Percentiles rank a stretch among this genome's conserved stretches.
Evolutionary conservation across 2,888 invertebrate genomes (phyloP).

Genomic region (Acheta domesticus): DNA sequence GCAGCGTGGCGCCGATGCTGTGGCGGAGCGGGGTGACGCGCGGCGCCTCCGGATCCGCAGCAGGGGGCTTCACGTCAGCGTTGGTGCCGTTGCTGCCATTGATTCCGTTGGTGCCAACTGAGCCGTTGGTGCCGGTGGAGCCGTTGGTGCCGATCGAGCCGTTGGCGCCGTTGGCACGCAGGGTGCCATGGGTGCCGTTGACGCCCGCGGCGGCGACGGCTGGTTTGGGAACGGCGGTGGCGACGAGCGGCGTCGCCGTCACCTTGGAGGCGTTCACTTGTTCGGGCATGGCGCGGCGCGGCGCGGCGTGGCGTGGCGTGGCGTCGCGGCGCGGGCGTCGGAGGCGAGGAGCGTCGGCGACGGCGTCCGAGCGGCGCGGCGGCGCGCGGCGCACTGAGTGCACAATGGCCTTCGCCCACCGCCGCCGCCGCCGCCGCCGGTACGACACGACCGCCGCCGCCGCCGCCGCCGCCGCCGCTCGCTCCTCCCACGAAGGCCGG

Average conservation of each 20-base stretch:
- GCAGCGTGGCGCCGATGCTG: constrained; percentile 56
- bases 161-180: neutral
- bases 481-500: no score
- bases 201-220: neutral
- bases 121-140: neutral
- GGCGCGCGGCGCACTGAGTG: neutral
- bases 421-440: no score
- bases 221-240: neutral
- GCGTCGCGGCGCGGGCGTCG: neutral
- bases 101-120: neutral
- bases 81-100: neutral
- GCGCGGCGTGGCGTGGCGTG: neutral
- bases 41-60: neutral
- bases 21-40: constrained; percentile 24
- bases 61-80: neutral
- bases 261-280: neutral
- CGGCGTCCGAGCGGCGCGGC: neutral
- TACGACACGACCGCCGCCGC: no score
- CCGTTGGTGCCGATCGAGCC: neutral
- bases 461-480: no score
- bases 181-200: neutral
- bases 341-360: neutral
- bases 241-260: no score
- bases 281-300: neutral
- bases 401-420: neutral